A percentile compares a stretch with the other conserved stretches of the same genome.
Evolutionary conservation across 1,140 invertebrate genomes (phyloP).

Genomic region (Diachasmimorpha longicaudata): DNA sequence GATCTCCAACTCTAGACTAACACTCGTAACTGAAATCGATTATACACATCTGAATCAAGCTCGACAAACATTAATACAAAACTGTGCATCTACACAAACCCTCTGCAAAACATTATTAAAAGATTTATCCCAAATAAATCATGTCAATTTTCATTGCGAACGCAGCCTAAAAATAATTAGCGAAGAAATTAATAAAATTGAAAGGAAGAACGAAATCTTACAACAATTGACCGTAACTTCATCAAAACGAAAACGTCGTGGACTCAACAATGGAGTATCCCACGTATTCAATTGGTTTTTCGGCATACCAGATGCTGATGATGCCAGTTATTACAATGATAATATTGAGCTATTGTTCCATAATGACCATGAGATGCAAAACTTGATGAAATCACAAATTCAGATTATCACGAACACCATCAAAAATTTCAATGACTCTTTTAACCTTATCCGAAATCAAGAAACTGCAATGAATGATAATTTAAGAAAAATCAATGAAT

Average conservation of each 20-base stretch:
- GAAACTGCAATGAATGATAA: constrained; percentile 31
- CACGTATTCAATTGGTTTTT: constrained; percentile 46
- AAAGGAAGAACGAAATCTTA: constrained; percentile 29
- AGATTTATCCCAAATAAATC: not conserved
- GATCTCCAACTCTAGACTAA: constrained; percentile 25
- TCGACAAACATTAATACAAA: not conserved
- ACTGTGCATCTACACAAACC: not conserved
- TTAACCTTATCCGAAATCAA: constrained; percentile 29
- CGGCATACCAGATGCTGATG: constrained; percentile 39
- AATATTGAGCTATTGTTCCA: constrained; percentile 31
- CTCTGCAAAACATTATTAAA: not conserved
- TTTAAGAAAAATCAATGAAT: constrained; percentile 32
- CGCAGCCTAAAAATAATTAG: not conserved
- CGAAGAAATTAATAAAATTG: constrained; percentile 16
- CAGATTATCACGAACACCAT: constrained; percentile 27
- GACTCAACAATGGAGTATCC: constrained; percentile 41
- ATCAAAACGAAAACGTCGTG: constrained; percentile 26
- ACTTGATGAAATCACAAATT: constrained; percentile 32
- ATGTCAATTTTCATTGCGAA: constrained; percentile 19
- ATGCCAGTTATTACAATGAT: constrained; percentile 40
- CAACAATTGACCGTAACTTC: constrained; percentile 26
- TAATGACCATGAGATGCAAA: constrained; percentile 32
- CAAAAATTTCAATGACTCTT: constrained; percentile 30
- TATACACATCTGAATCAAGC: constrained; percentile 23
- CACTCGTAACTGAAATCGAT: constrained; percentile 29